Base-by-base conservation (phyloP, 2,113 vertebrate genomes). In the Spea multiplicata region DNA sequence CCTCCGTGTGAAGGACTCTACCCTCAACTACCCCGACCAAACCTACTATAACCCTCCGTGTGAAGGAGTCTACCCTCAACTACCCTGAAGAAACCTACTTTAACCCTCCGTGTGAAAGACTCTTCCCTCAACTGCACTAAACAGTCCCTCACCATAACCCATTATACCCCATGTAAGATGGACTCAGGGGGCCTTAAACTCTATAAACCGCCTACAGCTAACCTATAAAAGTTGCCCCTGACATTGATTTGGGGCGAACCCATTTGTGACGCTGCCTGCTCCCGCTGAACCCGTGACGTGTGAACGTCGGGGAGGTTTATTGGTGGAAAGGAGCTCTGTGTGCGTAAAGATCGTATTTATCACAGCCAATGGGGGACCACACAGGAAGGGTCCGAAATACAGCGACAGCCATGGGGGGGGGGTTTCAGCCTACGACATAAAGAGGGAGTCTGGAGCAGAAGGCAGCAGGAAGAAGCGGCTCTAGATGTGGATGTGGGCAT, bases 391-490 rank as follows among this genome's bases (percentile, higher is more conserved):
- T 30, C 30, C 30, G 30, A 30, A 30, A 30, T 30, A 30, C 30
- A 30, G 30, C 30, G 30, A 30, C 30, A 30, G 30, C 30, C 30
- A 30, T 30, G 30, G 30, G 30, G 30, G 30, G 30, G 30, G 30
- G n/a, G n/a, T n/a, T 30, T 30, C 30, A 30, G 30, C 30, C 30
- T 30, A 10, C 46, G 16, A 73, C 80, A 76, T 81, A 84, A 87
- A 83, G 81, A 81, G 89, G 83, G 74, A 83, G 83, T 77, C 84
- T 77, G 75, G 86, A 81, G 82, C 86, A 86, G 85, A 64, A 85
- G 84, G 84, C 87, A 87, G 86, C 84, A 89, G 88, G 83, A 86
- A 84, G 77, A 88, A 89, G 87, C 93, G 92, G 92, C 89, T 86
- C 73, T 88, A 82, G 82, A 83, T 82, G 71, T 84, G 81, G 86